Evolutionary conservation across 92 coral and sea anemone species (phyloP).

Genomic region (Meandrina meandrites): DNA sequence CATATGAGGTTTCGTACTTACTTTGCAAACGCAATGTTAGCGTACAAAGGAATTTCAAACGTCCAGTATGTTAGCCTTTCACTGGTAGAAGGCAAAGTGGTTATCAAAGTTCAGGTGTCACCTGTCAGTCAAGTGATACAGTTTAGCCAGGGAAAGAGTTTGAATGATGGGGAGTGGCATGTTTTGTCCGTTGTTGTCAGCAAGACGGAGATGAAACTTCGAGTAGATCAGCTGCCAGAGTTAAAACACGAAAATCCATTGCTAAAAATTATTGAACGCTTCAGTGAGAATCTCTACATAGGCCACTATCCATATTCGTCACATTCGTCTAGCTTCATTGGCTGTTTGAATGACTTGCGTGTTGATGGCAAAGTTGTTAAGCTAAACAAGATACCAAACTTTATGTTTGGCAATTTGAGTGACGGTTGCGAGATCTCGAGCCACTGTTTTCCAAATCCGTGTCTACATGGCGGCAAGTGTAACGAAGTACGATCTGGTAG

Average conservation of each 20-base stretch:
- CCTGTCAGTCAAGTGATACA: constrained; percentile 45
- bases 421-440: constrained; percentile 52
- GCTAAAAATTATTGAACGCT: constrained; percentile 37
- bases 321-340: constrained; percentile 71
- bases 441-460: constrained; percentile 82
- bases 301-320: constrained; percentile 54
- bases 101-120: constrained; percentile 65
- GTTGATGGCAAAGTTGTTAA: constrained; percentile 57
- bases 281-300: constrained; percentile 41
- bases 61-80: constrained; percentile 34
- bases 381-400: constrained; percentile 31
- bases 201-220: constrained; percentile 56
- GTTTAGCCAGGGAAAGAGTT: constrained; percentile 61
- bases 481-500: constrained; percentile 46
- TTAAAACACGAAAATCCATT: constrained; percentile 65
- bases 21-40: constrained; percentile 67
- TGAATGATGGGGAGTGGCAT: constrained; percentile 93
- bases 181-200: constrained; percentile 66
- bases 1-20: constrained; percentile 79
- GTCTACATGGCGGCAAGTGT: constrained; percentile 71
- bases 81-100: constrained; percentile 46
- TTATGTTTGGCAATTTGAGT: constrained; percentile 8
- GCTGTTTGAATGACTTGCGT: constrained; percentile 71
- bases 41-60: constrained; percentile 54
- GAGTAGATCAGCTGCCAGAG: constrained; percentile 68